phyloP scores from a whole-genome alignment of 2,113 vertebrate genomes.

The Dendropsophus ebraccatus region DNA sequence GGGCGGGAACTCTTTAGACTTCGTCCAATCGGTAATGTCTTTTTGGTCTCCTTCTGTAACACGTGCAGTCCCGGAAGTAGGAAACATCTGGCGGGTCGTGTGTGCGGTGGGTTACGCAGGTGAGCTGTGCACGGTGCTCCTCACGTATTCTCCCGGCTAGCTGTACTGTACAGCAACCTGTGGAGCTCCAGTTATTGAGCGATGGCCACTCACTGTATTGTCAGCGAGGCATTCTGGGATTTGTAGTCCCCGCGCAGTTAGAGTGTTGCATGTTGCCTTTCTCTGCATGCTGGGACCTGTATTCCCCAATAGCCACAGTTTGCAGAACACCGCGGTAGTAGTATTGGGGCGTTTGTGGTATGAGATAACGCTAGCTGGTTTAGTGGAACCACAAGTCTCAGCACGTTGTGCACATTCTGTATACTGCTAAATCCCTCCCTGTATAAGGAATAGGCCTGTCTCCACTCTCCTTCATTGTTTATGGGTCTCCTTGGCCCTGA shows the following conservation, averaged over 20 bases:
- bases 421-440: too few species aligned
- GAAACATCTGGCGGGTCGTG: neutral
- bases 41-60: neutral
- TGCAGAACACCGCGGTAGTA: neutral
- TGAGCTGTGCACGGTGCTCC: neutral
- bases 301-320: neutral
- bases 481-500: too few species aligned
- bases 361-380: neutral
- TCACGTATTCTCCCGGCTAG: neutral
- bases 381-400: constrained; percentile 1
- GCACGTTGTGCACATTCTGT: too few species aligned
- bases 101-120: neutral
- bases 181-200: too few species aligned
- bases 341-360: neutral
- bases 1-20: neutral
- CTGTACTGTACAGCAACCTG: neutral
- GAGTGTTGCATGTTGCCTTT: too few species aligned
- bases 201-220: too few species aligned
- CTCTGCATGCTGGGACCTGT: neutral
- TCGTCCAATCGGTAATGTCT: neutral
- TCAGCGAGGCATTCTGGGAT: neutral
- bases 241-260: neutral
- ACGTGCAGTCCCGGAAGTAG: constrained; percentile 51
- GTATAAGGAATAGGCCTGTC: too few species aligned
- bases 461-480: too few species aligned